These are phyloP conservation scores for Tupiocoris notatus DNA, from an alignment of 2,888 invertebrate genomes.

Conservation along the genomic window DNA sequence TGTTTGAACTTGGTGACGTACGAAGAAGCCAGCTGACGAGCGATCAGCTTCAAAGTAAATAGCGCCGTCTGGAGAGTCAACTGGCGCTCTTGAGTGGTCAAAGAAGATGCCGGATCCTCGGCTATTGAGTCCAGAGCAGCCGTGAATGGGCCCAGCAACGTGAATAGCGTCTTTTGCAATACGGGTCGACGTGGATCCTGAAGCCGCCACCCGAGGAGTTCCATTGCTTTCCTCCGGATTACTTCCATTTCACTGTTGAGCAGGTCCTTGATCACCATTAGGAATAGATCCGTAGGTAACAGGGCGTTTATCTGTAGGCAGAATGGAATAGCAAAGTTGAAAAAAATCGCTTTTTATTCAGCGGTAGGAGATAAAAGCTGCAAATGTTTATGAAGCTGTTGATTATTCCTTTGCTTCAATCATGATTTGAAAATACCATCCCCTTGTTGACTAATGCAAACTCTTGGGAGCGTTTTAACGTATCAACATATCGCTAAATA, in stretches of 20 bases:
- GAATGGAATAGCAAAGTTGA: too few species aligned
- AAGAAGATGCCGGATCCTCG: not conserved
- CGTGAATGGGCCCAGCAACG: conserved; percentile 33
- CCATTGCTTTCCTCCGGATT: conserved; percentile 78
- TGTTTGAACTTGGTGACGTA: conserved; percentile 69
- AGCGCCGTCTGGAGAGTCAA: conserved; percentile 77
- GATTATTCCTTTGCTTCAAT: too few species aligned
- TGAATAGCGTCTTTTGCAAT: conserved; percentile 26
- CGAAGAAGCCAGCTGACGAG: conserved; percentile 66
- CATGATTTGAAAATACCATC: too few species aligned
- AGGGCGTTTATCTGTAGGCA: conserved; percentile 58
- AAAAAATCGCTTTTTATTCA: too few species aligned
- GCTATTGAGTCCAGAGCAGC: conserved; percentile 10
- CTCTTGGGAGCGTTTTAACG: too few species aligned
- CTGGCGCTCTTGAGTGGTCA: conserved; percentile 34
- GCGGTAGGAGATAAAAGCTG: too few species aligned
- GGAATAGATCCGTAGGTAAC: conserved; percentile 74
- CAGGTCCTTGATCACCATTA: conserved; percentile 73
- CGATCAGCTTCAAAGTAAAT: conserved; percentile 77
- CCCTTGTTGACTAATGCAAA: too few species aligned
- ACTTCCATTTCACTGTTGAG: conserved; percentile 67
- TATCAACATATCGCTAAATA: too few species aligned
- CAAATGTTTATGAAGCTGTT: too few species aligned
- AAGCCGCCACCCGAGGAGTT: conserved; percentile 78
- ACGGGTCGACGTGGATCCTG: conserved; percentile 54